phyloP scores from a whole-genome alignment of 2,797 vertebrate species.

The Chaetodon trifasciatus region DNA sequence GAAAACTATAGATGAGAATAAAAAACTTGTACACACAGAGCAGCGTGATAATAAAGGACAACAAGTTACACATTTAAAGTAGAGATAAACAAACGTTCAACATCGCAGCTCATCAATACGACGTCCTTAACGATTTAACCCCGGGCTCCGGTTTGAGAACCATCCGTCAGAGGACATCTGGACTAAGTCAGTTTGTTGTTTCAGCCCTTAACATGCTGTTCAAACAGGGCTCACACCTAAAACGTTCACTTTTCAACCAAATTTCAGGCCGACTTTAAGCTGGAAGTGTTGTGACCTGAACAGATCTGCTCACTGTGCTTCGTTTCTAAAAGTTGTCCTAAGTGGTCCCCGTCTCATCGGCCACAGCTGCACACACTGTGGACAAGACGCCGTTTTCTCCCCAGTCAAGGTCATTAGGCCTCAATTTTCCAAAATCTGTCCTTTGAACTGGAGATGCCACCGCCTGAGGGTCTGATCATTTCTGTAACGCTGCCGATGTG shows the following conservation, averaged over 20 bases:
- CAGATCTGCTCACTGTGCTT: not conserved
- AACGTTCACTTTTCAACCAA: not conserved
- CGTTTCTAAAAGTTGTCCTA: not conserved
- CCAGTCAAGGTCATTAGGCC: slow-evolving; percentile 68
- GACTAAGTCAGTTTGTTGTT: no score
- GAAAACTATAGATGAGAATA: not conserved
- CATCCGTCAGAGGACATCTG: no score
- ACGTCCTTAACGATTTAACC: no score
- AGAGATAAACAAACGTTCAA: no score
- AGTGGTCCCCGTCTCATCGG: slow-evolving; percentile 4
- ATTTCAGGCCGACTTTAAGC: not conserved
- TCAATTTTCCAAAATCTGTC: slow-evolving; percentile 58
- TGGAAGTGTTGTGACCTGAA: not conserved
- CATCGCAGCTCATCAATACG: no score
- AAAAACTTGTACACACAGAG: no score
- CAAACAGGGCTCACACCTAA: no score
- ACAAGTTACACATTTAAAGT: no score
- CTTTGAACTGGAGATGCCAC: slow-evolving; percentile 69
- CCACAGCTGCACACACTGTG: slow-evolving; percentile 66
- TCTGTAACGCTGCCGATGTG: slow-evolving; percentile 18
- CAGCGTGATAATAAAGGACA: no score
- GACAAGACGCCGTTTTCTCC: slow-evolving; percentile 54
- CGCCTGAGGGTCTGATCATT: slow-evolving; percentile 34
- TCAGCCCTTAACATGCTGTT: no score
- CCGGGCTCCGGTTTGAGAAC: no score